Percentiles rank a stretch among this genome's conserved stretches.
Evolutionary conservation across 1,140 invertebrate genomes (phyloP).

Genomic region (silkworm (Bombyx mori)): ASM3026992v2 NC_085114.1:15457001-15457500

Average conservation of each 20-base stretch:
- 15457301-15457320: slow-evolving; percentile 47
- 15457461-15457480: slow-evolving; percentile 60
- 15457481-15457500: slow-evolving; percentile 54
- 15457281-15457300: slow-evolving; percentile 30
- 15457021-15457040: slow-evolving; percentile 36
- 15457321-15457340: slow-evolving; percentile 64
- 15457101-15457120: slow-evolving; percentile 55
- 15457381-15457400: slow-evolving; percentile 9
- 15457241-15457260: no score
- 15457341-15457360: slow-evolving; percentile 70
- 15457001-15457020: slow-evolving; percentile 24
- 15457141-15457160: slow-evolving; percentile 57
- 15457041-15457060: slow-evolving; percentile 52
- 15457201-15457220: neutral
- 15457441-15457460: slow-evolving; percentile 68
- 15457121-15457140: slow-evolving; percentile 57
- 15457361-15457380: slow-evolving; percentile 31
- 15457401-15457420: slow-evolving; percentile 68
- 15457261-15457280: no score
- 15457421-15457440: slow-evolving; percentile 58
- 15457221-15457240: neutral
- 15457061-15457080: slow-evolving; percentile 54
- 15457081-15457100: slow-evolving; percentile 62
- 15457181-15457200: slow-evolving; percentile 14
- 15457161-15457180: slow-evolving; percentile 30